phyloP scores from a whole-genome alignment of 2,113 vertebrate genomes.

The Verasper variegatus region DNA sequence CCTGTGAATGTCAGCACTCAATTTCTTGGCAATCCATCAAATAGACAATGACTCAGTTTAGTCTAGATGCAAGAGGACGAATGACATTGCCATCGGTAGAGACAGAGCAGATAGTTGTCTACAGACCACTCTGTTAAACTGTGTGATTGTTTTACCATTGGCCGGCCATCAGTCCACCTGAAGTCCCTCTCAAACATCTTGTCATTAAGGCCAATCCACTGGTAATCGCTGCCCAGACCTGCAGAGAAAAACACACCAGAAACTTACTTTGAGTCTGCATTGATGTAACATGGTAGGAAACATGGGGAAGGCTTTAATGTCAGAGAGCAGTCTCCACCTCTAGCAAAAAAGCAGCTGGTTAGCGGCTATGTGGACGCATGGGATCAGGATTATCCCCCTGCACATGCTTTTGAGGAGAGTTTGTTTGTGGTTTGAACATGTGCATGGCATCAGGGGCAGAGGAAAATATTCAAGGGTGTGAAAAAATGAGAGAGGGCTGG shows the following conservation, averaged over 20 bases:
- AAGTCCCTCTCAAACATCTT: constrained; percentile 98
- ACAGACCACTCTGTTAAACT: neutral
- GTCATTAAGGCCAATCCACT: constrained; percentile 98
- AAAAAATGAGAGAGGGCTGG: no score
- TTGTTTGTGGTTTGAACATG: neutral
- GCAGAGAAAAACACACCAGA: neutral
- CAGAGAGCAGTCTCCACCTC: neutral
- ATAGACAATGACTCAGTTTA: no score
- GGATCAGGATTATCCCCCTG: no score
- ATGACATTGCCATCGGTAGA: neutral
- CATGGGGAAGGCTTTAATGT: neutral
- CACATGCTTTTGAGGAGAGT: neutral
- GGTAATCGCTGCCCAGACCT: constrained; percentile 96
- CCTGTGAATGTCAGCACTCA: no score
- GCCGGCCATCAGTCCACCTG: constrained; percentile 92
- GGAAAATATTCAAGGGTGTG: neutral
- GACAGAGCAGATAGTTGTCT: neutral
- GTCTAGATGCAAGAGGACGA: neutral
- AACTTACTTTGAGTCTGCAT: neutral
- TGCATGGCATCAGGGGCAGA: neutral
- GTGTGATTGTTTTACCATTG: constrained; percentile 85
- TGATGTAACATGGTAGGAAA: no score
- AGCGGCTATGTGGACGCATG: no score
- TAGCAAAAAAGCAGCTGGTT: no score
- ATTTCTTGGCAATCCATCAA: no score